These are phyloP conservation scores for Stichopus horrens DNA, from an alignment of 53 echinoderm and acorn worm genomes.

Conservation along the genomic window DNA sequence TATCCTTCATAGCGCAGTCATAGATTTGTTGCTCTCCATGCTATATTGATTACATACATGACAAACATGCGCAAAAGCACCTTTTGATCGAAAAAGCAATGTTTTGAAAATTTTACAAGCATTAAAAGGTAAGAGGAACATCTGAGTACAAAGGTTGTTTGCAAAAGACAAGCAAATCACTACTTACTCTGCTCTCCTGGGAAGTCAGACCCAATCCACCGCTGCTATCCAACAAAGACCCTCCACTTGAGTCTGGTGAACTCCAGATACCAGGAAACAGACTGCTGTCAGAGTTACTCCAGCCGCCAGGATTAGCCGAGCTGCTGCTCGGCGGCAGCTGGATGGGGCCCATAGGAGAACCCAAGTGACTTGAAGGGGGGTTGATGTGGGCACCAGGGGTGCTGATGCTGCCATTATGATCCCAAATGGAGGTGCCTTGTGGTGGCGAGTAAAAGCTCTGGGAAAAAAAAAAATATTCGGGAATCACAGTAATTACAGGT, in stretches of 20 bases:
- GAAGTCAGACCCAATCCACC: conserved; percentile 32
- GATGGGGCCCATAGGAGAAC: conserved; percentile 45
- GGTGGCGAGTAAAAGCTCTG: conserved; percentile 47
- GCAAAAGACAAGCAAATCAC: background rate
- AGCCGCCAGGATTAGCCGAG: conserved; percentile 36
- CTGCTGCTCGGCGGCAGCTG: conserved; percentile 16
- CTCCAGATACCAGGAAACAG: conserved; percentile 92
- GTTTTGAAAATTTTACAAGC: too few species aligned
- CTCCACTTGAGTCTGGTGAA: conserved; percentile 64
- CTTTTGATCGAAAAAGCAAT: too few species aligned
- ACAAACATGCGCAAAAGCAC: too few species aligned
- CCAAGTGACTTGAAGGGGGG: conserved; percentile 4
- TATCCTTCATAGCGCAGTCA: too few species aligned
- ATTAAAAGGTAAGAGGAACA: too few species aligned
- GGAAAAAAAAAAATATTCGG: background rate
- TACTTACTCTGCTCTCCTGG: conserved; percentile 40
- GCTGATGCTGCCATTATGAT: conserved; percentile 1
- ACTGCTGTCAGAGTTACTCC: conserved; percentile 64
- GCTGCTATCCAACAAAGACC: conserved; percentile 73
- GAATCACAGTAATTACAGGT: too few species aligned
- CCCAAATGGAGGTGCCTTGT: background rate
- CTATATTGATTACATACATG: too few species aligned
- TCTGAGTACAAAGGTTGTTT: too few species aligned
- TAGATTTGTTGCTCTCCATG: too few species aligned
- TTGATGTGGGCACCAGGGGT: background rate